Evolutionary conservation across 2,113 vertebrate species (phyloP).

Genomic region (Lophura nycthemera): DNA sequence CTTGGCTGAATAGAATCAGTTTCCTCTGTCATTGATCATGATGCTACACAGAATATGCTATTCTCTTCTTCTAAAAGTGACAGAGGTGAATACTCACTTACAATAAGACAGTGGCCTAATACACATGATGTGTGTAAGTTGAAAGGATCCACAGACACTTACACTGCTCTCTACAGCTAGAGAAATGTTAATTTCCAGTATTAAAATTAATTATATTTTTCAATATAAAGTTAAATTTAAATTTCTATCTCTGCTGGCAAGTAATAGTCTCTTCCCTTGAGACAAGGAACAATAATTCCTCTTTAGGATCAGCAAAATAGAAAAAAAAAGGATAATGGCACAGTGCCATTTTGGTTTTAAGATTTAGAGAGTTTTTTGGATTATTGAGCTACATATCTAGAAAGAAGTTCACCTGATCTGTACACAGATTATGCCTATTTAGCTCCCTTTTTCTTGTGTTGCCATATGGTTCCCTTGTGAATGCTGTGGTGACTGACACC

Average conservation of each 20-base stretch:
- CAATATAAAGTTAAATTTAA: neutral
- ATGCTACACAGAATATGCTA: neutral
- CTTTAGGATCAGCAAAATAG: neutral
- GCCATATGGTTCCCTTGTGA: neutral
- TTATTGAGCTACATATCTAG: neutral
- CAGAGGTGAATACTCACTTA: neutral
- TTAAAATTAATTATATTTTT: neutral
- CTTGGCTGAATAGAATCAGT: neutral
- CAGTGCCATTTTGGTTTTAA: neutral
- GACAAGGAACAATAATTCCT: neutral
- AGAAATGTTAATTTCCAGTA: neutral
- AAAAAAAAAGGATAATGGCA: neutral
- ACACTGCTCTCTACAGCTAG: neutral
- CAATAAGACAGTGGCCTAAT: neutral
- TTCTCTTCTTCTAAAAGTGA: neutral
- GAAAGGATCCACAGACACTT: neutral
- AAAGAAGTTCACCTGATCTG: constrained; percentile 7
- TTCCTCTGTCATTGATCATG: neutral
- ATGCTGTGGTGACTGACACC: neutral
- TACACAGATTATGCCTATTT: neutral
- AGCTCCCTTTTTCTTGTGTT: neutral
- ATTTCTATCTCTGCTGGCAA: neutral
- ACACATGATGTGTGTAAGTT: rapidly evolving
- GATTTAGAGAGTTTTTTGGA: rapidly evolving
- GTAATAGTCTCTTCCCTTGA: neutral